Evolutionary conservation across 2,797 vertebrate species (phyloP), one percentile per base, ranked within the genome.

Genomic region (Anabas testudineus): DNA sequence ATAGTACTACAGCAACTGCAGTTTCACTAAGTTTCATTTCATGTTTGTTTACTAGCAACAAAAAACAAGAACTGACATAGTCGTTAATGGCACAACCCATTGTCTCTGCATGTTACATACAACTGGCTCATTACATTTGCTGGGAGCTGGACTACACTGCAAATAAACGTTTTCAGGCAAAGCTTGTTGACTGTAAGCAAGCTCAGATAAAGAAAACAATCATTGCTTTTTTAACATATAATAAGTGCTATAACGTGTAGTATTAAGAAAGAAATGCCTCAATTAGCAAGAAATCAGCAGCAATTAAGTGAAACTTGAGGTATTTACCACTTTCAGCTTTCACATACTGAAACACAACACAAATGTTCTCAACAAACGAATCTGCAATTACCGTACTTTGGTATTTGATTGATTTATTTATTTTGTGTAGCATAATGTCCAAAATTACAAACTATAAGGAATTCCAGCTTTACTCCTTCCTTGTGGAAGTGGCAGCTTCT

Each of bases 101-200:
- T 55, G 37, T 53, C 37, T 71, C 30, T 21, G 53, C 67, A 46
- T 37, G 80, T 54, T 71, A 37, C 41, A 69, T 52, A 59, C 16
- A 71, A 66, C 56, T 49, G 63, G 43, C 30, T 73, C 39, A n/a
- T 24, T 56, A 16, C 22, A 19, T 52, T 57, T 0, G 7, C 14
- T 24, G 42, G 28, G 57, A 45, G 57, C 46, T 2, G 39, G 26
- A 62, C 16, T 22, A 28, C 22, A 60, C 8, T 15, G 53, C 34
- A 63, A 62, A 81, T 7, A 71, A 81, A 58, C 61, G 43, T 26
- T 14, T 1, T 51, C 2, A 60, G 7, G 36, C 21, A 43, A 42
- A 51, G 43, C 15, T 14, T 1, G 22, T 30, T 21, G 7, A 59
- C 10, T 3, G 5, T 7, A 24, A 46, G 15, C 19, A n/a, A 46